phyloP scores from a whole-genome alignment of 1,140 invertebrate genomes.

The Harpegnathos saltator region DNA sequence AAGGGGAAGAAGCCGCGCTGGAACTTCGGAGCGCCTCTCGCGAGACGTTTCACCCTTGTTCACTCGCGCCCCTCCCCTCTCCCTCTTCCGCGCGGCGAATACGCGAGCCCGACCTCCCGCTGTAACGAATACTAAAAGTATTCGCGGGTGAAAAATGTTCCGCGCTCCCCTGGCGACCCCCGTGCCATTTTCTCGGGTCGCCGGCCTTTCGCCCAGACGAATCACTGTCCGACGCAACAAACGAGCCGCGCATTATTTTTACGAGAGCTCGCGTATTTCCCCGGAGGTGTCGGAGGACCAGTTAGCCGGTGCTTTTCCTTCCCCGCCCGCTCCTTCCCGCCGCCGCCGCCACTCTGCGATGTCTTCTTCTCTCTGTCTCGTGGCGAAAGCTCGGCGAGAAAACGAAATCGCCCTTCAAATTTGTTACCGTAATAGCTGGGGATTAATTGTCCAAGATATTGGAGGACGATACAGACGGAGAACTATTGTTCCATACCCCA shows the following conservation, averaged over 20 bases:
- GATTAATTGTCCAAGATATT: background rate
- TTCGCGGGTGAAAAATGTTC: slow-evolving; percentile 78
- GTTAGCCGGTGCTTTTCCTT: slow-evolving; percentile 45
- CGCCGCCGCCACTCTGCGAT: too few relatives aligned
- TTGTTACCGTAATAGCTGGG: background rate
- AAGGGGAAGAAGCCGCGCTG: too few relatives aligned
- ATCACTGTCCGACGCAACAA: slow-evolving; percentile 77
- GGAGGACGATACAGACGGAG: too few relatives aligned
- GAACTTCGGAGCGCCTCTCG: too few relatives aligned
- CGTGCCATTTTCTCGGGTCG: slow-evolving; percentile 73
- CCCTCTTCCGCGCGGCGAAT: too few relatives aligned
- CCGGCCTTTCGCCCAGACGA: slow-evolving; percentile 69
- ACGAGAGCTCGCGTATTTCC: slow-evolving; percentile 63
- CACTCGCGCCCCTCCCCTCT: too few relatives aligned
- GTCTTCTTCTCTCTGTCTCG: background rate
- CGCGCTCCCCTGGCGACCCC: slow-evolving; percentile 31
- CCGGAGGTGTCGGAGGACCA: slow-evolving; percentile 48
- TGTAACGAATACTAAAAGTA: slow-evolving; percentile 71
- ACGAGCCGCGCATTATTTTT: slow-evolving; percentile 77
- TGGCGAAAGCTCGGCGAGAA: too few relatives aligned
- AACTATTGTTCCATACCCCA: too few relatives aligned
- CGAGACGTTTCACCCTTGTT: slow-evolving; percentile 17
- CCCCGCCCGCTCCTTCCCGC: background rate
- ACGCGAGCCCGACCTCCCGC: slow-evolving; percentile 17
- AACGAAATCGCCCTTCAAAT: background rate